Base-by-base conservation (phyloP, 2,888 invertebrate genomes). In the Eupithecia subfuscata region DNA sequence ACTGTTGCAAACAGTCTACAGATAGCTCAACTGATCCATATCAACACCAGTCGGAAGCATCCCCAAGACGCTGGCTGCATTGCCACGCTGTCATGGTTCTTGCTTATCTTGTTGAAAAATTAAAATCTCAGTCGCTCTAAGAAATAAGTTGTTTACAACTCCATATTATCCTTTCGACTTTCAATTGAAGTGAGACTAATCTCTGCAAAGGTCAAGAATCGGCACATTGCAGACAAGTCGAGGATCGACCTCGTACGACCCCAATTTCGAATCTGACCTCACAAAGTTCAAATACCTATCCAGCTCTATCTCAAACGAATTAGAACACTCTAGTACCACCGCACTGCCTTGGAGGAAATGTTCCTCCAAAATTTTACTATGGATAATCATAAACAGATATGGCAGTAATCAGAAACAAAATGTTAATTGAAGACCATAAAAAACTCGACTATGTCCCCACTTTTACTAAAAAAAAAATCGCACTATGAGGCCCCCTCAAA, bases 251-350 rank as follows among this genome's bases (percentile, higher is more conserved):
- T 86, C 86, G 84, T 90, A 85, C 88, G 91, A 92, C 91, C 90
- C 87, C 91, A 92, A 90, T 91, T 91, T 89, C 85, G 83, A 82
- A 84, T 76, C 85, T 91, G 89, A 90, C 91, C 90, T 87, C 88
- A 80, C 86, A 84, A 85, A 87, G 88, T 89, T 90, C 88, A 88
- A 84, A 85, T 84, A 86, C 83, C 84, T 84, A 81, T 74, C 75
- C 80, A 81, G 81, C 75, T 70, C 72, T 77, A 81, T 81, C 77
- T 75, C 82, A 83, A 82, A 45, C 68, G 43, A 68, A 60, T 60
- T 60, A 60, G 60, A 14, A 5, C 60, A 14, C 25, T 60, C 60
- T 22, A 60, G 60, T 60, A 56, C 52, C 11, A 2, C 22, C 14
- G 14, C 25, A 25, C 60, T 60, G 60, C 25, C 60, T 60, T 60